These are phyloP conservation scores for Oligia fasciuncula DNA, from an alignment of 2,888 invertebrate genomes.

Conservation along the genomic window DNA sequence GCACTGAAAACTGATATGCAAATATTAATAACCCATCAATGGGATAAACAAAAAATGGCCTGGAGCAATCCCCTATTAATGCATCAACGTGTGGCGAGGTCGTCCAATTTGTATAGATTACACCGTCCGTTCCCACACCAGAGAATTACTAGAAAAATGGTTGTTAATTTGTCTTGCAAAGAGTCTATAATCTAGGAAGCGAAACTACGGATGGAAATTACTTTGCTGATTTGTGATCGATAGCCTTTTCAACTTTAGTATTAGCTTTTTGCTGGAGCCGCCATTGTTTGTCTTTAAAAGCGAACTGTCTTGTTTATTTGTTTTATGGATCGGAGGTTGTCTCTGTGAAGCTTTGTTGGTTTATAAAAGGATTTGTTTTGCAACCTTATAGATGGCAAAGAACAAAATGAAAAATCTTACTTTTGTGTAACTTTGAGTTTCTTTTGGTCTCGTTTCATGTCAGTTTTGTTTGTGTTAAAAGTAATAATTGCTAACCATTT, in stretches of 20 bases:
- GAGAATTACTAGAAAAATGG: slow-evolving; percentile 81
- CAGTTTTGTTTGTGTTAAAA: slow-evolving; percentile 10
- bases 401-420: slow-evolving; percentile 16
- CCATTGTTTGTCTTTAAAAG: slow-evolving; percentile 59
- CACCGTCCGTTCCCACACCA: slow-evolving; percentile 62
- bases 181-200: slow-evolving; percentile 51
- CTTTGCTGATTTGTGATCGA: slow-evolving; percentile 61
- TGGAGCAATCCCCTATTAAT: slow-evolving; percentile 70
- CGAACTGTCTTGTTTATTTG: slow-evolving; percentile 52
- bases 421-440: slow-evolving; percentile 28
- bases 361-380: slow-evolving; percentile 51
- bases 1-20: slow-evolving; percentile 58
- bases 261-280: slow-evolving; percentile 50
- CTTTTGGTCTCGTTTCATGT: slow-evolving; percentile 1
- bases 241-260: slow-evolving; percentile 58
- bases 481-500: neutral
- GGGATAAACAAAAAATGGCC: slow-evolving; percentile 67
- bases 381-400: slow-evolving; percentile 8
- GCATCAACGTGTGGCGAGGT: slow-evolving; percentile 70
- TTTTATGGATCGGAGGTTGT: slow-evolving; percentile 41
- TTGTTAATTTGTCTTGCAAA: slow-evolving; percentile 76
- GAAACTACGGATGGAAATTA: slow-evolving; percentile 44
- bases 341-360: slow-evolving; percentile 40
- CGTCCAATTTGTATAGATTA: slow-evolving; percentile 80
- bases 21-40: slow-evolving; percentile 71